Evolutionary conservation across 2,888 invertebrate species (phyloP).

Genomic region (Hololepta plana): DNA sequence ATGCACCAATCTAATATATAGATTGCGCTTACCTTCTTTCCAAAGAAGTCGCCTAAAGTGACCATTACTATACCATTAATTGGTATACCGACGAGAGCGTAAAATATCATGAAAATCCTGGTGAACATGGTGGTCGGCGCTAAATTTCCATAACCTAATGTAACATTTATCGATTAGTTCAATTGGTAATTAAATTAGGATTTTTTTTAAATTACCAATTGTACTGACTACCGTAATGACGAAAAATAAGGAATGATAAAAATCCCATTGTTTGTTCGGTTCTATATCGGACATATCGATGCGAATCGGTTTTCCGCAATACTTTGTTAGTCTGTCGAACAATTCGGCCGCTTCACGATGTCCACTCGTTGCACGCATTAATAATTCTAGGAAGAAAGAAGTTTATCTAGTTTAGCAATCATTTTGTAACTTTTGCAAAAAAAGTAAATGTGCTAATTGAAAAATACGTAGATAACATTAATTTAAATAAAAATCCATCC

Average conservation of each 20-base stretch:
- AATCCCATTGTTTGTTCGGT: constrained; percentile 59
- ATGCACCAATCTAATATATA: too few species aligned
- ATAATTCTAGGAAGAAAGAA: too few species aligned
- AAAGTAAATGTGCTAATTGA: too few species aligned
- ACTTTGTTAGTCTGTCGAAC: constrained; percentile 42
- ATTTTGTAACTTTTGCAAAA: too few species aligned
- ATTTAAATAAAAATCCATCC: too few species aligned
- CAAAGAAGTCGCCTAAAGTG: constrained; percentile 72
- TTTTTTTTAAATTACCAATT: constrained; percentile 44
- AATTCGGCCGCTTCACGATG: too few species aligned
- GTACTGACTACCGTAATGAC: constrained; percentile 83
- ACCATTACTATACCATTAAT: constrained; percentile 65
- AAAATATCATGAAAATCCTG: constrained; percentile 72
- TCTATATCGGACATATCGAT: constrained; percentile 41
- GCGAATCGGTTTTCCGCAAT: constrained; percentile 58
- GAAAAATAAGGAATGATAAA: constrained; percentile 82
- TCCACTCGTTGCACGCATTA: too few species aligned
- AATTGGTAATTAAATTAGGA: constrained; percentile 2
- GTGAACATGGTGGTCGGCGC: constrained; percentile 66
- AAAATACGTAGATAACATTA: too few species aligned
- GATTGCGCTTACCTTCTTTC: constrained; percentile 55
- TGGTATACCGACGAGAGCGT: constrained; percentile 72
- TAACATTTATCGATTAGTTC: too few species aligned
- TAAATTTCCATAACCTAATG: constrained; percentile 78
- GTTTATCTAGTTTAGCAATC: too few species aligned